These are phyloP conservation scores for Drosophila hydei DNA, from an alignment of 1,140 invertebrate species.

Conservation along the genomic window DNA sequence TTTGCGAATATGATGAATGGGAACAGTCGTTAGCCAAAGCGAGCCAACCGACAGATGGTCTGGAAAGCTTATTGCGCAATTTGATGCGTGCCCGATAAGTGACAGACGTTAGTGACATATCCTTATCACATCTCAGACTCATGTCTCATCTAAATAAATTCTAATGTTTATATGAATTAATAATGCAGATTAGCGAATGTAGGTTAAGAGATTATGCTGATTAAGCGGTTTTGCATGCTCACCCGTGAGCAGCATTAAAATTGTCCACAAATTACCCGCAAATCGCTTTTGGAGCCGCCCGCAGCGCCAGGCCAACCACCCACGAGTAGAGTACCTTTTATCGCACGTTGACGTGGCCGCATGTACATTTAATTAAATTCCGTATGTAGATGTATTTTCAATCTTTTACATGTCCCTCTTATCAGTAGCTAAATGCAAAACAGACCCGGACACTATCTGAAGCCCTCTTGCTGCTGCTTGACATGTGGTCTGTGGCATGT, in stretches of 20 bases:
- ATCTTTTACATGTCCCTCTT: conserved; percentile 50
- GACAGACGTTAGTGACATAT: conserved; percentile 30
- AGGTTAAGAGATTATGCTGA: conserved; percentile 70
- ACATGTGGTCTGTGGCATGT: too few species aligned
- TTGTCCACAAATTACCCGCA: conserved; percentile 64
- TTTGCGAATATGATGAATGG: conserved; percentile 38
- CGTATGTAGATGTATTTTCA: conserved; percentile 73
- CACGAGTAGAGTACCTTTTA: conserved; percentile 1
- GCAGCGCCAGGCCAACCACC: neutral
- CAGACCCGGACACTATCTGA: conserved; percentile 16
- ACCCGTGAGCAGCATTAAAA: conserved; percentile 58
- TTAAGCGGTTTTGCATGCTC: conserved; percentile 26
- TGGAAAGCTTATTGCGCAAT: conserved; percentile 15
- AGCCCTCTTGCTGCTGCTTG: too few species aligned
- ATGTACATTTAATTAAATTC: conserved; percentile 50
- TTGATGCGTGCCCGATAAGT: conserved; percentile 20
- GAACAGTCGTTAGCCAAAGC: conserved; percentile 24
- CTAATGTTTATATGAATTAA: conserved; percentile 41
- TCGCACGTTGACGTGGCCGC: conserved; percentile 23
- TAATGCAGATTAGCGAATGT: conserved; percentile 68
- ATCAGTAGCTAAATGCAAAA: conserved; percentile 62
- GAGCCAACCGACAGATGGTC: conserved; percentile 9
- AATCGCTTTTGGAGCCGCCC: conserved; percentile 16
- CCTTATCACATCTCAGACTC: conserved; percentile 47
- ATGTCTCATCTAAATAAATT: conserved; percentile 70